These are phyloP conservation scores for Coregonus ussuriensis DNA, from an alignment of 2,797 vertebrate genomes.

Conservation along the genomic window DNA sequence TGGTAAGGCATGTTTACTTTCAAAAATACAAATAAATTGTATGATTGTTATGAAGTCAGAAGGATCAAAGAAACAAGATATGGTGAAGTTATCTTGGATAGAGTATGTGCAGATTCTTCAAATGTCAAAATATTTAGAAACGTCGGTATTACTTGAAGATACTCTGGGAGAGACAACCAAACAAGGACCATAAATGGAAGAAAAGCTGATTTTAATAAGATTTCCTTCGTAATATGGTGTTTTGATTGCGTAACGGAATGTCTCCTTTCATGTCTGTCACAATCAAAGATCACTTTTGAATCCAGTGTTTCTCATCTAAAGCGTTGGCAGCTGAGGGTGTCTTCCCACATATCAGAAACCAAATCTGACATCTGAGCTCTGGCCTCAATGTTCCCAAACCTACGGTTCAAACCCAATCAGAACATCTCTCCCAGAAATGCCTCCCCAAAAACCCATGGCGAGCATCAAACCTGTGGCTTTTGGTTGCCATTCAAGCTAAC, in stretches of 20 bases:
- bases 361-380: conserved; percentile 25
- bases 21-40: neutral
- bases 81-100: neutral
- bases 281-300: conserved; percentile 21
- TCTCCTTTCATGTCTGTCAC: conserved; percentile 17
- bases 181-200: neutral
- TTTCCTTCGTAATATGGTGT: conserved; percentile 10
- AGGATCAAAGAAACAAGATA: neutral
- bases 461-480: conserved; percentile 55
- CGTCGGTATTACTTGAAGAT: neutral
- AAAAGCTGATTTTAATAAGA: neutral
- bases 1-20: neutral
- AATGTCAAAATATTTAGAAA: neutral
- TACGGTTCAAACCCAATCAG: conserved; percentile 37
- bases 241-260: neutral
- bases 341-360: conserved; percentile 41
- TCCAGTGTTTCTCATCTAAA: conserved; percentile 8
- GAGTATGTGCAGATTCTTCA: neutral
- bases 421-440: conserved; percentile 35
- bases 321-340: conserved; percentile 10
- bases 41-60: neutral
- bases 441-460: conserved; percentile 31
- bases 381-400: conserved; percentile 41
- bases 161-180: neutral
- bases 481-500: conserved; percentile 54